phyloP scores from a whole-genome alignment of 1,140 invertebrate species.

The Lepidurus arcticus region DNA sequence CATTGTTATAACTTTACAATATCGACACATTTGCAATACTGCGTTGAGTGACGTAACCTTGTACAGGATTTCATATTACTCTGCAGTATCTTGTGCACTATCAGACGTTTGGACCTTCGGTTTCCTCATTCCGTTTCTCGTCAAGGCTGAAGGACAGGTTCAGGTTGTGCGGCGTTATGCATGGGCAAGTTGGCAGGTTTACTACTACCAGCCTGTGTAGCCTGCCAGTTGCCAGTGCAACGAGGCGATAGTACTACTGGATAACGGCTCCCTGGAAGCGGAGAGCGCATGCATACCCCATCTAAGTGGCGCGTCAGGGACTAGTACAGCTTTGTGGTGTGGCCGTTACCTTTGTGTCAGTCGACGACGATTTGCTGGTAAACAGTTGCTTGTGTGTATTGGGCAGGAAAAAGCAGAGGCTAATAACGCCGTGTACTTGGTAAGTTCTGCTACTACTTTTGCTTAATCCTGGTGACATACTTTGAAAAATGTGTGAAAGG shows the following conservation, averaged over 20 bases:
- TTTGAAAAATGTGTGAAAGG: background rate
- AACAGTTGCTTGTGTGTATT: background rate
- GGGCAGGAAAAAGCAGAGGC: background rate
- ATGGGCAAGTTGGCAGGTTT: constrained; percentile 1
- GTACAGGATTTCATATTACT: too few relatives aligned
- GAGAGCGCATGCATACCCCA: constrained; percentile 13
- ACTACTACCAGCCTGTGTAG: background rate
- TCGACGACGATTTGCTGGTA: background rate
- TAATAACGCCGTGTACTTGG: background rate
- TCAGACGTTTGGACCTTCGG: background rate
- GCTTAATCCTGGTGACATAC: background rate
- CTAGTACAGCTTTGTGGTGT: constrained; percentile 14
- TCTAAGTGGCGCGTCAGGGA: constrained; percentile 17
- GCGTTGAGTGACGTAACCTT: too few relatives aligned
- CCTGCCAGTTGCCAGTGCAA: constrained; percentile 9
- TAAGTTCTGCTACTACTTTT: background rate
- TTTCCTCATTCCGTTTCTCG: constrained; percentile 1
- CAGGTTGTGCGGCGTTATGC: background rate
- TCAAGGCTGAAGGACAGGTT: background rate
- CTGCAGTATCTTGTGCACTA: too few relatives aligned
- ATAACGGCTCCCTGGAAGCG: background rate
- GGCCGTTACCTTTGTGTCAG: background rate
- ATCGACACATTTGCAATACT: too few relatives aligned
- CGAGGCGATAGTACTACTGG: constrained; percentile 17
- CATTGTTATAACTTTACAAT: too few relatives aligned